Evolutionary conservation across 2,113 vertebrate genomes (phyloP).

Genomic region (Ancistrus triradiatus): DNA sequence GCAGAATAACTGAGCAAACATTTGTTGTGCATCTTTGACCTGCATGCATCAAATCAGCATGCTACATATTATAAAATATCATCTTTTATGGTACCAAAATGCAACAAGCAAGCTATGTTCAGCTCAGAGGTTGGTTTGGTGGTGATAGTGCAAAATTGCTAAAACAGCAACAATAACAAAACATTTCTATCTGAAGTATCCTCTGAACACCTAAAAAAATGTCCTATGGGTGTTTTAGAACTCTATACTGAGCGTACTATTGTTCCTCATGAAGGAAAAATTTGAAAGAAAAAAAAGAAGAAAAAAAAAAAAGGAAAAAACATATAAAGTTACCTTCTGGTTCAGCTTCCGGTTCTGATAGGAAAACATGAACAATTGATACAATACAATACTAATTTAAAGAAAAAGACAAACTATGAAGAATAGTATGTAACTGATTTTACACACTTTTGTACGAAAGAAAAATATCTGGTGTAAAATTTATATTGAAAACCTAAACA

Average conservation of each 20-base stretch:
- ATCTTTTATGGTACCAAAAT: background rate
- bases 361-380: constrained; percentile 3
- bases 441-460: background rate
- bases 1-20: background rate
- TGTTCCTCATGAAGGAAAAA: too few species aligned
- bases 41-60: constrained; percentile 13
- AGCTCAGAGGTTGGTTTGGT: too few species aligned
- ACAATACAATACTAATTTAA: background rate
- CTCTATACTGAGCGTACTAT: too few species aligned
- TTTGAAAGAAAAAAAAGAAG: too few species aligned
- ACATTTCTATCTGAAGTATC: too few species aligned
- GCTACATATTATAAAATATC: background rate
- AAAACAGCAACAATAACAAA: too few species aligned
- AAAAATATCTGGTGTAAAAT: background rate
- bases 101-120: too few species aligned
- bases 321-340: constrained; percentile 33
- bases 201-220: too few species aligned
- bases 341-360: constrained; percentile 38
- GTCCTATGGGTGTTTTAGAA: too few species aligned
- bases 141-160: too few species aligned
- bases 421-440: background rate
- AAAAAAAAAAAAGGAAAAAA: background rate
- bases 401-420: too few species aligned
- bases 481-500: constrained; percentile 2
- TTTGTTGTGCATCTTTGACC: too few species aligned